Conservation (phyloP, 2,797 vertebrate genomes). For the Alauda arvensis region DNA sequence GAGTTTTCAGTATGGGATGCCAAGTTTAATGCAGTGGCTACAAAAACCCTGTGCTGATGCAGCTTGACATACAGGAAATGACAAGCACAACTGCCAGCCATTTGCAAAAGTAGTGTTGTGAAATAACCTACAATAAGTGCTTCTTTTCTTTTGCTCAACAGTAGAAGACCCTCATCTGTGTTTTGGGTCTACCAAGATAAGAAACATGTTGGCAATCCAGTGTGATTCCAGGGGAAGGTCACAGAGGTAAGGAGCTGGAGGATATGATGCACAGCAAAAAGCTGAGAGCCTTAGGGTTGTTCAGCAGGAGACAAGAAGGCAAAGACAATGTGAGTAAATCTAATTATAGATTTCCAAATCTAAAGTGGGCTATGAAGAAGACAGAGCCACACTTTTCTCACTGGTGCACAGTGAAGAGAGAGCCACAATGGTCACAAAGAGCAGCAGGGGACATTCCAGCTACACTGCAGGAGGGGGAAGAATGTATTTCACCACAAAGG, state of each 20-base stretch:
- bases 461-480: fast-evolving
- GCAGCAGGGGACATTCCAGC: background rate
- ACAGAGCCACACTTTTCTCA: background rate
- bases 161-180: background rate
- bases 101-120: background rate
- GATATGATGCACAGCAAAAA: background rate
- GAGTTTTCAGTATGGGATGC: background rate
- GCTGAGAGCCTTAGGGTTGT: background rate
- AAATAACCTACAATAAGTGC: background rate
- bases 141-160: background rate
- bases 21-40: background rate
- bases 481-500: background rate
- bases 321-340: background rate
- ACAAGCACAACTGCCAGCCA: background rate
- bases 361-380: background rate
- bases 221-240: background rate
- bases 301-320: background rate
- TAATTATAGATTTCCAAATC: background rate
- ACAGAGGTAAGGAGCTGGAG: background rate
- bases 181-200: background rate
- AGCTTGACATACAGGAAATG: background rate
- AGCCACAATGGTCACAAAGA: background rate
- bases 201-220: background rate
- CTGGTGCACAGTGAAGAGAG: background rate
- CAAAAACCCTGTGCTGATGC: background rate